Percentiles rank a stretch among this genome's conserved stretches.
Evolutionary conservation across 2,888 invertebrate genomes (phyloP).

Genomic region (Lepidocyrtinus sp.): DNA sequence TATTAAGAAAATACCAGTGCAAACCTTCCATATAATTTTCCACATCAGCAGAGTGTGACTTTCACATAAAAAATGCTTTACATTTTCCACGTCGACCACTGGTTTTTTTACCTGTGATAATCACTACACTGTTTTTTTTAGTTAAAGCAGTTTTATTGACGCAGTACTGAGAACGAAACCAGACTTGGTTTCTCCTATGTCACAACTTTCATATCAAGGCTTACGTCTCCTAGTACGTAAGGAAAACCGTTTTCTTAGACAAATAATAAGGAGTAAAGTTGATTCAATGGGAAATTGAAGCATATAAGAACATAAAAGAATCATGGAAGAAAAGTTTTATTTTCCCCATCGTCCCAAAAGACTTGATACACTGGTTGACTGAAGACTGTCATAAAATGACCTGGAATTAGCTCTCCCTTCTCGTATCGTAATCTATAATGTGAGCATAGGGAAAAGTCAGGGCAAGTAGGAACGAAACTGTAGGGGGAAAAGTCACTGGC

Average conservation of each 20-base stretch:
- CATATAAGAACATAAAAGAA: constrained; percentile 8
- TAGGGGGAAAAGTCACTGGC: background rate
- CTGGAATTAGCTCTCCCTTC: constrained; percentile 34
- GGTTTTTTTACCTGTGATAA: background rate
- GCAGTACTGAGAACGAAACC: background rate
- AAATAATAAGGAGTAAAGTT: background rate
- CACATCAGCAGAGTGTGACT: background rate
- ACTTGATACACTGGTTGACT: constrained; percentile 25
- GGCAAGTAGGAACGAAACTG: constrained; percentile 13
- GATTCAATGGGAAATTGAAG: constrained; percentile 5
- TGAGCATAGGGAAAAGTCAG: constrained; percentile 20
- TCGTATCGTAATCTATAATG: constrained; percentile 1
- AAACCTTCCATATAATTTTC: background rate
- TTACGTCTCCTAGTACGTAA: background rate
- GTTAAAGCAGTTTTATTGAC: background rate
- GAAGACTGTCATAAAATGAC: constrained; percentile 51
- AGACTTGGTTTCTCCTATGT: background rate
- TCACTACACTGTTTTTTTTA: background rate
- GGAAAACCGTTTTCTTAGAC: background rate
- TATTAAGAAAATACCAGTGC: constrained; percentile 7
- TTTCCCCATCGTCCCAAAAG: constrained; percentile 7
- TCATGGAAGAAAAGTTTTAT: constrained; percentile 19
- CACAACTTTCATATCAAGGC: background rate
- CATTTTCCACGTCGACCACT: constrained; percentile 1
- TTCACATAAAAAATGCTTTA: constrained; percentile 4